phyloP scores from a whole-genome alignment of 2,888 invertebrate species.

The Sialis lutaria region DNA sequence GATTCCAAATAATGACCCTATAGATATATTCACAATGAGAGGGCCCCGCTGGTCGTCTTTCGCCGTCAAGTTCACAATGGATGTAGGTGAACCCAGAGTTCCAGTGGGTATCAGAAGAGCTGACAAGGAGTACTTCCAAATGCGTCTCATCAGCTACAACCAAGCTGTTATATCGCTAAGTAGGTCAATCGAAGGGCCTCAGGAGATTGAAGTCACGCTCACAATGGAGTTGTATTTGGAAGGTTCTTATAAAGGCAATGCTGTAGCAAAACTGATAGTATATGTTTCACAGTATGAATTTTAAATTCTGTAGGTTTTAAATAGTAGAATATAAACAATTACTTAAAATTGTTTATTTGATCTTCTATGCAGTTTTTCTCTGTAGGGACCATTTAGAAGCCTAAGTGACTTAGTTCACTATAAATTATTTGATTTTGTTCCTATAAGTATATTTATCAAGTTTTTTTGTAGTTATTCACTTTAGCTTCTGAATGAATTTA shows the following conservation, averaged over 20 bases:
- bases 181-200: conserved; percentile 64
- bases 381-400: no score
- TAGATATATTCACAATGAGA: conserved; percentile 76
- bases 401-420: no score
- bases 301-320: conserved; percentile 22
- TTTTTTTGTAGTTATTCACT: no score
- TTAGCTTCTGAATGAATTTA: no score
- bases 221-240: conserved; percentile 68
- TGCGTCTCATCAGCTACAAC: conserved; percentile 29
- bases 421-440: no score
- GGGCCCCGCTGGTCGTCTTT: conserved; percentile 59
- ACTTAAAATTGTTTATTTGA: no score
- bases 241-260: conserved; percentile 59
- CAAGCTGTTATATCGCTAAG: conserved; percentile 64
- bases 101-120: conserved; percentile 31
- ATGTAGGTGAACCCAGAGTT: conserved; percentile 44
- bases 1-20: conserved; percentile 38
- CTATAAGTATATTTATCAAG: no score
- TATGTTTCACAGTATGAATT: conserved; percentile 73
- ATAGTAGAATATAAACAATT: no score
- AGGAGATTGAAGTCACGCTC: conserved; percentile 75
- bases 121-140: conserved; percentile 23
- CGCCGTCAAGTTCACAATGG: conserved; percentile 56
- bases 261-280: conserved; percentile 70
- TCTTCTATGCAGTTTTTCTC: no score